These are phyloP conservation scores for Subacronicta megacephala DNA, from an alignment of 2,888 invertebrate genomes.

Conservation along the genomic window DNA sequence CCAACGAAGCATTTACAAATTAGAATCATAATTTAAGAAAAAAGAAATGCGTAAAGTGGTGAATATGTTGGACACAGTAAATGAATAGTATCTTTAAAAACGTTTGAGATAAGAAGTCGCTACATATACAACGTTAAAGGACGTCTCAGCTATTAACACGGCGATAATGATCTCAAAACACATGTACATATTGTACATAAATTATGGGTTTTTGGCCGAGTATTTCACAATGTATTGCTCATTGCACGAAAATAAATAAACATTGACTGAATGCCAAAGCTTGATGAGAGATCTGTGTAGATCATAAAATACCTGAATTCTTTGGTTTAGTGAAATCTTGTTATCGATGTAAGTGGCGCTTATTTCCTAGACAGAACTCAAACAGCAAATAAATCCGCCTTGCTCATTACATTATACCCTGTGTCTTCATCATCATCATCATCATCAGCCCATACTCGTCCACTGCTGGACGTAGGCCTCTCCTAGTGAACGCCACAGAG, in stretches of 20 bases:
- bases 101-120: neutral
- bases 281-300: conserved; percentile 15
- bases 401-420: too few relatives aligned
- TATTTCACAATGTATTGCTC: conserved; percentile 29
- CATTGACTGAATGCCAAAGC: conserved; percentile 54
- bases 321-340: neutral
- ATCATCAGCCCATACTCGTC: too few relatives aligned
- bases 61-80: neutral
- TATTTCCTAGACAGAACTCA: neutral
- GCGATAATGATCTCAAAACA: conserved; percentile 29
- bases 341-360: neutral
- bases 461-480: too few relatives aligned
- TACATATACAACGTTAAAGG: conserved; percentile 6
- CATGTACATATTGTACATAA: conserved; percentile 6
- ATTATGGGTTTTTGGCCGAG: conserved; percentile 35
- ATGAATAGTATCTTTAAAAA: neutral
- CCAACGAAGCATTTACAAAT: neutral
- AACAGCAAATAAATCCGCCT: too few relatives aligned
- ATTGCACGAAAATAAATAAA: conserved; percentile 26
- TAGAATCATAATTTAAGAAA: neutral
- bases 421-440: too few relatives aligned
- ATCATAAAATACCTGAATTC: conserved; percentile 6
- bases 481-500: too few relatives aligned
- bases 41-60: neutral
- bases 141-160: neutral